These are phyloP conservation scores for Hedychridium roseum DNA, from an alignment of 2,888 invertebrate genomes.

Conservation along the genomic window DNA sequence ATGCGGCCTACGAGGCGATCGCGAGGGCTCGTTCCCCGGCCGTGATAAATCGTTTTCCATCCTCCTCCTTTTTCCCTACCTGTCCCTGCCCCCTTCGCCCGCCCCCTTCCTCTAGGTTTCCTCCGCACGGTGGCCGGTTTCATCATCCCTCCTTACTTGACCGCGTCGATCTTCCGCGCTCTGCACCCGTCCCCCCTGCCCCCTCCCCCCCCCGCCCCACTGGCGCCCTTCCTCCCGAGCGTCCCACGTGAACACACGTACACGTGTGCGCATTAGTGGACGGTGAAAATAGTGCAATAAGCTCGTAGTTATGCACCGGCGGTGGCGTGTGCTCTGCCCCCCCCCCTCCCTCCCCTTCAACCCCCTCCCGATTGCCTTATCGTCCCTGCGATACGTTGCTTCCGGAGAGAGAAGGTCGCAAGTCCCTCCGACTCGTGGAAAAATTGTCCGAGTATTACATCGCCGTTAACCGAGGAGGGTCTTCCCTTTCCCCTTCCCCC, in stretches of 20 bases:
- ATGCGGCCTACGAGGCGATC: too few species aligned
- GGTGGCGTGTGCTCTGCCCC: conserved; percentile 36
- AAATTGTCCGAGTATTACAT: too few species aligned
- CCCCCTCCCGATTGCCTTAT: too few species aligned
- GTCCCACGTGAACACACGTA: conserved; percentile 9
- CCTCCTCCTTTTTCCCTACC: conserved; percentile 3
- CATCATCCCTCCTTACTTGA: background rate
- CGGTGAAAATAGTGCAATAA: conserved; percentile 44
- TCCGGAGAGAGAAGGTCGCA: too few species aligned
- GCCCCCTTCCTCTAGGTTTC: too few species aligned
- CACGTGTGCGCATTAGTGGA: conserved; percentile 41
- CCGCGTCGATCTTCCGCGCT: conserved; percentile 26
- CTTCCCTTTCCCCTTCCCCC: background rate
- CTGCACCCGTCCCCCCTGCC: background rate
- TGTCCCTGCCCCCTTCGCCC: too few species aligned
- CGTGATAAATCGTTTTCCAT: too few species aligned
- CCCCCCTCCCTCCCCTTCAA: conserved; percentile 5
- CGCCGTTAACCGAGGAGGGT: too few species aligned
- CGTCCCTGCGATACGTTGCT: too few species aligned
- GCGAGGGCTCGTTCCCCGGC: too few species aligned
- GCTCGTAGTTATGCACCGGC: conserved; percentile 40
- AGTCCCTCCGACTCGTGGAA: too few species aligned
- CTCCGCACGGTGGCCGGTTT: too few species aligned
- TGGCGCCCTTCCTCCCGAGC: background rate
- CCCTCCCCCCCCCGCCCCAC: background rate